phyloP scores from a whole-genome alignment of 2,888 invertebrate genomes.

The Tromatobia lineatoria region DNA sequence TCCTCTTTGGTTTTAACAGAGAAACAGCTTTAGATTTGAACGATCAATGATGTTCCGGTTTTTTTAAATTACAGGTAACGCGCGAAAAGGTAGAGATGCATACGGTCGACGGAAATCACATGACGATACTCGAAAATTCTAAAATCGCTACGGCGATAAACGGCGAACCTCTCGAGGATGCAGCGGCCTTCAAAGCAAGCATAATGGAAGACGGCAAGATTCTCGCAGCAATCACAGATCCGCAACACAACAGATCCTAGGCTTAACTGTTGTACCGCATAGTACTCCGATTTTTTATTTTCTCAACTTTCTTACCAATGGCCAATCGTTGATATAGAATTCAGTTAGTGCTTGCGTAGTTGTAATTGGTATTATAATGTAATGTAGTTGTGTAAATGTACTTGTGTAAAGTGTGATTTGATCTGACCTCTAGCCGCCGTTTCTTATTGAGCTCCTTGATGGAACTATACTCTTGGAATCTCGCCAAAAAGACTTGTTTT shows the following conservation, averaged over 20 bases:
- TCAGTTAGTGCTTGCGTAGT: not conserved
- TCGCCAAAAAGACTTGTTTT: not conserved
- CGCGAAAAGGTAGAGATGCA: conserved; percentile 87
- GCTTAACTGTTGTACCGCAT: not conserved
- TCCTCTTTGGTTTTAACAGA: no score
- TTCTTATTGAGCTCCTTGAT: conserved; percentile 2
- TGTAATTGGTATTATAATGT: conserved; percentile 27
- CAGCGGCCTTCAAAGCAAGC: conserved; percentile 75
- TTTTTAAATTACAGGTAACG: conserved; percentile 83
- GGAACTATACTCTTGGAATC: not conserved
- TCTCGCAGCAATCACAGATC: conserved; percentile 66
- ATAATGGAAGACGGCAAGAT: conserved; percentile 75
- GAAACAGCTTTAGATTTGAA: not conserved
- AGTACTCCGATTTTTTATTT: not conserved
- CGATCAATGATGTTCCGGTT: not conserved
- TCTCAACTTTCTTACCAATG: not conserved
- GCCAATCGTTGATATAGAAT: not conserved
- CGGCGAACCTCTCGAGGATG: conserved; percentile 78
- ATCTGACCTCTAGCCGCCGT: not conserved
- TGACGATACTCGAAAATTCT: conserved; percentile 89
- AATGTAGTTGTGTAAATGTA: conserved; percentile 30
- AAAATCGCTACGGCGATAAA: conserved; percentile 86
- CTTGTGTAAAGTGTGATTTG: conserved; percentile 13
- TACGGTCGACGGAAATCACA: conserved; percentile 91
- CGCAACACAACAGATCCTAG: conserved; percentile 65